Evolutionary conservation across 1,140 invertebrate genomes (phyloP).

Genomic region (Choristoneura fumiferana): DNA sequence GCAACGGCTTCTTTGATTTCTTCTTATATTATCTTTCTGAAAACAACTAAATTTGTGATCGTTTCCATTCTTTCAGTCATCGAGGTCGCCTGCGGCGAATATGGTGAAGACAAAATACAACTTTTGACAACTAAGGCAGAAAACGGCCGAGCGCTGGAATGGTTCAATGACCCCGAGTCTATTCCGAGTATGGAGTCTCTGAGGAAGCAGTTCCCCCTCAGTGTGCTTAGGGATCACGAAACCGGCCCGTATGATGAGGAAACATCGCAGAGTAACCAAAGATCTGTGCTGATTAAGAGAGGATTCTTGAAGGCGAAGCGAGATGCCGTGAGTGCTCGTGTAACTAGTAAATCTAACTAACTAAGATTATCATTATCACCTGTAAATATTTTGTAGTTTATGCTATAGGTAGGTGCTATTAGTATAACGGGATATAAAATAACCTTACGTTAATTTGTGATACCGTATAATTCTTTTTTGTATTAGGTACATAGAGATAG

Average conservation of each 20-base stretch:
- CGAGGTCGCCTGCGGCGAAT: constrained; percentile 93
- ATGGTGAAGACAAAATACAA: constrained; percentile 89
- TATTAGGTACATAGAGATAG: too few relatives aligned
- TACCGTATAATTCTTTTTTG: too few relatives aligned
- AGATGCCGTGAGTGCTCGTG: constrained; percentile 80
- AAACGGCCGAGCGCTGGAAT: constrained; percentile 85
- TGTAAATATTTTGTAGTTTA: constrained; percentile 1
- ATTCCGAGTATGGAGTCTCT: constrained; percentile 79
- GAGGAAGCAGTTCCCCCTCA: constrained; percentile 78
- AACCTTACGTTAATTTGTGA: too few relatives aligned
- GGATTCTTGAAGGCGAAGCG: constrained; percentile 86
- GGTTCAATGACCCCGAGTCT: constrained; percentile 81
- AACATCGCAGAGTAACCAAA: constrained; percentile 84
- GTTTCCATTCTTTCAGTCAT: constrained; percentile 83
- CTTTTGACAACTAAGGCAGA: constrained; percentile 84
- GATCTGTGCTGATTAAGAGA: constrained; percentile 83
- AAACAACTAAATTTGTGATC: too few relatives aligned
- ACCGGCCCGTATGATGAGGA: constrained; percentile 79
- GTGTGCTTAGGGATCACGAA: constrained; percentile 57
- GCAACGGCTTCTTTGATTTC: too few relatives aligned
- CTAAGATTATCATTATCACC: too few relatives aligned
- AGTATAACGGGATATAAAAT: too few relatives aligned
- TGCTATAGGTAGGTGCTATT: too few relatives aligned
- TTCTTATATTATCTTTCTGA: too few relatives aligned
- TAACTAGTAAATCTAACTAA: too few relatives aligned